phyloP scores from a whole-genome alignment of 1,140 invertebrate species.

The Nasonia longicornis region DNA sequence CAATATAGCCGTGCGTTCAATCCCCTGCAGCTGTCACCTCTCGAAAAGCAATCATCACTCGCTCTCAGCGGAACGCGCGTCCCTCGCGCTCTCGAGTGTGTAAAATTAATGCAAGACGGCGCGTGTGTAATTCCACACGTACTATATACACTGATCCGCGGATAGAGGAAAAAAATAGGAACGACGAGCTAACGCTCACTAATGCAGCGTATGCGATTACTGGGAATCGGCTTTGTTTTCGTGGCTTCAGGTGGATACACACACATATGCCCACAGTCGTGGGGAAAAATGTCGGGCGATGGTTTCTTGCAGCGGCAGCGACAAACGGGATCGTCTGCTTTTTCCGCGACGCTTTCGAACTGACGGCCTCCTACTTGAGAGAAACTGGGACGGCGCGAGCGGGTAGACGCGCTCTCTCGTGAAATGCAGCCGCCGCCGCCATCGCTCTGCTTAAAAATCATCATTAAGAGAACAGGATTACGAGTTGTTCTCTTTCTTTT shows the following conservation, averaged over 20 bases:
- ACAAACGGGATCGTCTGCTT: constrained; percentile 23
- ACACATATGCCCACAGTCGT: too few relatives aligned
- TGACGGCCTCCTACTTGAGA: neutral
- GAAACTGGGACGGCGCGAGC: neutral
- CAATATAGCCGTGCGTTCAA: too few relatives aligned
- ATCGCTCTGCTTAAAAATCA: neutral
- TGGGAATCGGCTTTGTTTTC: constrained; percentile 21
- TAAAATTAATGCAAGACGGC: too few relatives aligned
- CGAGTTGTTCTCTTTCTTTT: neutral
- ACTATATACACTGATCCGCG: too few relatives aligned
- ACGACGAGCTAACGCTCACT: too few relatives aligned
- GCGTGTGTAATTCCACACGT: too few relatives aligned
- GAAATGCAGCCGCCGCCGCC: neutral
- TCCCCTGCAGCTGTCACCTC: too few relatives aligned
- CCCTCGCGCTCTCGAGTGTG: too few relatives aligned
- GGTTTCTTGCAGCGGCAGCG: neutral
- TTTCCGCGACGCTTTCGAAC: constrained; percentile 7
- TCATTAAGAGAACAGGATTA: neutral
- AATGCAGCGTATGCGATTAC: neutral
- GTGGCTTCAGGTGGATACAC: neutral
- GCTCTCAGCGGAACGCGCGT: too few relatives aligned
- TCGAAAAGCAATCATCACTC: too few relatives aligned
- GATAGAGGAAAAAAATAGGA: too few relatives aligned
- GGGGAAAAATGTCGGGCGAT: constrained; percentile 1
- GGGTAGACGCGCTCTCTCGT: neutral